These are phyloP conservation scores for Amblyjoppa fuscipennis DNA, from an alignment of 2,888 invertebrate species.

Conservation along the genomic window DNA sequence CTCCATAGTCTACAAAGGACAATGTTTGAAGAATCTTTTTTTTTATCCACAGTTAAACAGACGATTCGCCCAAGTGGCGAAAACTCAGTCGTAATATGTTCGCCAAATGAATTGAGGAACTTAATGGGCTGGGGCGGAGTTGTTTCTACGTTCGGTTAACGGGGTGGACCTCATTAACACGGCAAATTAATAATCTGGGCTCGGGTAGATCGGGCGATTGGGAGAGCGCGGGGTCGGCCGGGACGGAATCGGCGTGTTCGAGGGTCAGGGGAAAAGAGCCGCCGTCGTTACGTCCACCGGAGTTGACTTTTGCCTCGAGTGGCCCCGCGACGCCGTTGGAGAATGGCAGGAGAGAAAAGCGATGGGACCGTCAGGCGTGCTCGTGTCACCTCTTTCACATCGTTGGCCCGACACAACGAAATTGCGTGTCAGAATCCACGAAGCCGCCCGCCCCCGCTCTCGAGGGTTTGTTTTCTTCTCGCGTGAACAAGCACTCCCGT, in stretches of 20 bases:
- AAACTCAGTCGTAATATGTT: too few relatives aligned
- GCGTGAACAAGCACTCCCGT: constrained; percentile 45
- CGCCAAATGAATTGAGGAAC: neutral
- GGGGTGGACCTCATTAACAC: constrained; percentile 40
- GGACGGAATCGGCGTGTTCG: neutral
- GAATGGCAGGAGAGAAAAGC: constrained; percentile 6
- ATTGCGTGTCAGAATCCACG: constrained; percentile 47
- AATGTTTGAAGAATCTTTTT: too few relatives aligned
- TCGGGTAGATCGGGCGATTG: neutral
- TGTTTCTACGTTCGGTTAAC: constrained; percentile 19
- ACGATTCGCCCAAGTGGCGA: too few relatives aligned
- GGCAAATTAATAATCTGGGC: constrained; percentile 48
- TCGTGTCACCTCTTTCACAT: constrained; percentile 51
- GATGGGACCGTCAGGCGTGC: constrained; percentile 16
- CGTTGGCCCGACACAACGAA: constrained; percentile 49
- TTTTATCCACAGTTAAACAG: too few relatives aligned
- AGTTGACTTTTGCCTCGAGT: constrained; percentile 51
- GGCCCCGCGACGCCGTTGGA: neutral
- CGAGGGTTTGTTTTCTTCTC: constrained; percentile 63
- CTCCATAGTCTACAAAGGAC: too few relatives aligned
- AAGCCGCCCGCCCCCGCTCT: constrained; percentile 14
- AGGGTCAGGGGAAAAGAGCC: constrained; percentile 21
- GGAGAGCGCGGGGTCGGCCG: neutral
- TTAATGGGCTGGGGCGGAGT: neutral
- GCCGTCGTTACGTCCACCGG: constrained; percentile 20